Evolutionary conservation across 2,888 invertebrate genomes (phyloP).

Genomic region (Lathronympha strigana): DNA sequence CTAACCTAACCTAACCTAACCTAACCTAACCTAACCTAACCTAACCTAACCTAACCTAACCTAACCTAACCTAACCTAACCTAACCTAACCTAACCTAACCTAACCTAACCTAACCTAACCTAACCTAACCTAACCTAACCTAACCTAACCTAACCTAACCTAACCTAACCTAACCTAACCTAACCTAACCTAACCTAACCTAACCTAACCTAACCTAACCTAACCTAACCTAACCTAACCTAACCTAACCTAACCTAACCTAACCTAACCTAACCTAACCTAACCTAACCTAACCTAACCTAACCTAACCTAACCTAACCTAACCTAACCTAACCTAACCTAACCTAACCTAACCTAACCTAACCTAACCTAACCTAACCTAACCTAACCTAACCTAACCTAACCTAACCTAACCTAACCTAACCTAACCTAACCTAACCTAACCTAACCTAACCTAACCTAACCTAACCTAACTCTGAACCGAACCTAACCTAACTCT

Average conservation of each 20-base stretch:
- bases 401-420: conserved; percentile 37
- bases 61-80: conserved; percentile 46
- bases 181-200: conserved; percentile 17
- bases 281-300: conserved; percentile 20
- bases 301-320: conserved; percentile 43
- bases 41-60: conserved; percentile 45
- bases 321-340: conserved; percentile 8
- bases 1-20: conserved; percentile 34
- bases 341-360: conserved; percentile 11
- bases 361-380: conserved; percentile 7
- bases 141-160: conserved; percentile 27
- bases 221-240: conserved; percentile 30
- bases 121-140: conserved; percentile 17
- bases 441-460: conserved; percentile 34
- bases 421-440: conserved; percentile 37
- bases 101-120: conserved; percentile 43
- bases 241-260: conserved; percentile 26
- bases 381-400: conserved; percentile 13
- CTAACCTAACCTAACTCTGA: conserved; percentile 27
- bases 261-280: conserved; percentile 26
- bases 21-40: conserved; percentile 44
- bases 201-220: conserved; percentile 27
- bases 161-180: conserved; percentile 43
- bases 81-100: conserved; percentile 46
- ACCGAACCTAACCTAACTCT: conserved; percentile 38